Conservation (phyloP, 2,888 invertebrate genomes). For the Oeneis ivallda region DNA sequence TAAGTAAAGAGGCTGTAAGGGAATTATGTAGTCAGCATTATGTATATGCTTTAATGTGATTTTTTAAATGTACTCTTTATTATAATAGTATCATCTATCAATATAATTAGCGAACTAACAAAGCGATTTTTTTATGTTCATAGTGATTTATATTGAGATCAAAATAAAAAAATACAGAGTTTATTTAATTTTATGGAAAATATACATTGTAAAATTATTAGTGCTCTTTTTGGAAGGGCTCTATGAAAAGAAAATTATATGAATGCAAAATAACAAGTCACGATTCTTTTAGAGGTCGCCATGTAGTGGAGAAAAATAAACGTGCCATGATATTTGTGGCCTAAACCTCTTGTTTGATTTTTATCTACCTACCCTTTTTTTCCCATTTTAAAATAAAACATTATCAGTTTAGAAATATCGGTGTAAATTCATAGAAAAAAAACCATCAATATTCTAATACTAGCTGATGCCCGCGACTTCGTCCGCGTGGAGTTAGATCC, state of each 20-base stretch:
- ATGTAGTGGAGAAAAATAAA: conserved; percentile 83
- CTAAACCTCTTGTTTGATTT: conserved; percentile 62
- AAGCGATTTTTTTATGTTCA: conserved; percentile 74
- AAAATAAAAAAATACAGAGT: conserved; percentile 79
- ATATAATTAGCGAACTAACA: conserved; percentile 81
- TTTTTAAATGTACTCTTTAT: conserved; percentile 82
- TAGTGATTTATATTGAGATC: conserved; percentile 80
- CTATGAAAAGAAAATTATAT: conserved; percentile 74
- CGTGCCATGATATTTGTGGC: conserved; percentile 83
- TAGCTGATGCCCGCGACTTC: no score
- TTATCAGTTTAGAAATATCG: no score
- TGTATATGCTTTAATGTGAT: conserved; percentile 83
- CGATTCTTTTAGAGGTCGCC: conserved; percentile 82
- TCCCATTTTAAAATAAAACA: no score
- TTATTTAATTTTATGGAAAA: conserved; percentile 81
- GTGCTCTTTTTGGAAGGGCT: conserved; percentile 72
- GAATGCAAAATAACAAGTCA: conserved; percentile 81
- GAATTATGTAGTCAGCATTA: conserved; percentile 82
- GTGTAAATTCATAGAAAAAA: no score
- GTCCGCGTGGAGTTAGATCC: no score
- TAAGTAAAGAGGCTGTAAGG: conserved; percentile 70
- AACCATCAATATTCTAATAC: no score
- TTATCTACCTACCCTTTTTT: conserved; percentile 32
- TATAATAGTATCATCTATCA: conserved; percentile 80
- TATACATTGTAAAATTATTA: conserved; percentile 79